These are phyloP conservation scores for Conchocele bisecta DNA, from an alignment of 2,888 invertebrate genomes.

Conservation along the genomic window DNA sequence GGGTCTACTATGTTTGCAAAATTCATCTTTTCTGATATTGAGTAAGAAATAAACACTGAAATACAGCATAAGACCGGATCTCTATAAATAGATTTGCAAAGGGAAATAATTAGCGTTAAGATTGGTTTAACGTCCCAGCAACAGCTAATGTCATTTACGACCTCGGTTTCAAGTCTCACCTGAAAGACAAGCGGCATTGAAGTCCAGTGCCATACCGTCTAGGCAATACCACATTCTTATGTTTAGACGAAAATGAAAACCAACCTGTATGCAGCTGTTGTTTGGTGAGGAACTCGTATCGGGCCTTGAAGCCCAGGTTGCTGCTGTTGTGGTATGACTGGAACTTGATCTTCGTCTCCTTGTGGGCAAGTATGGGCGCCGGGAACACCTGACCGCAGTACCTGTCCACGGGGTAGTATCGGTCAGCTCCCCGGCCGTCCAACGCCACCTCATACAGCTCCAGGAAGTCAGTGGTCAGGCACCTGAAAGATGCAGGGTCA, in stretches of 20 bases:
- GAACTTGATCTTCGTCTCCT: conserved; percentile 93
- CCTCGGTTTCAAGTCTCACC: too few species aligned
- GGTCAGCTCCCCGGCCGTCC: conserved; percentile 14
- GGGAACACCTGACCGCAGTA: conserved; percentile 94
- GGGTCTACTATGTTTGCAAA: too few species aligned
- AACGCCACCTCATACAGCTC: conserved; percentile 64
- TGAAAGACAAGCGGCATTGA: too few species aligned
- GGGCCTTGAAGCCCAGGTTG: conserved; percentile 97
- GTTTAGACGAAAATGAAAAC: conserved; percentile 13
- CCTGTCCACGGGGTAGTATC: conserved; percentile 87
- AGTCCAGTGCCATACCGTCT: too few species aligned
- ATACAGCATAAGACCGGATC: too few species aligned
- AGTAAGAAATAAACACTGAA: too few species aligned
- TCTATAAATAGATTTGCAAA: too few species aligned
- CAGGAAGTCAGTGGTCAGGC: conserved; percentile 71
- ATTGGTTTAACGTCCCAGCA: too few species aligned
- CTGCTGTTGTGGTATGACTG: conserved; percentile 94
- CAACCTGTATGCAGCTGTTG: conserved; percentile 58
- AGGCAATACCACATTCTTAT: too few species aligned
- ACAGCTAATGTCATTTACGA: too few species aligned
- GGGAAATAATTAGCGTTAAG: too few species aligned
- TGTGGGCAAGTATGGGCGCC: conserved; percentile 96
- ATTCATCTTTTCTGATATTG: too few species aligned
- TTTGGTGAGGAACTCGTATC: conserved; percentile 89
- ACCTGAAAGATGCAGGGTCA: conserved; percentile 66